phyloP scores from a whole-genome alignment of 23 tunicate genomes.

The Aplidium turbinatum region DNA sequence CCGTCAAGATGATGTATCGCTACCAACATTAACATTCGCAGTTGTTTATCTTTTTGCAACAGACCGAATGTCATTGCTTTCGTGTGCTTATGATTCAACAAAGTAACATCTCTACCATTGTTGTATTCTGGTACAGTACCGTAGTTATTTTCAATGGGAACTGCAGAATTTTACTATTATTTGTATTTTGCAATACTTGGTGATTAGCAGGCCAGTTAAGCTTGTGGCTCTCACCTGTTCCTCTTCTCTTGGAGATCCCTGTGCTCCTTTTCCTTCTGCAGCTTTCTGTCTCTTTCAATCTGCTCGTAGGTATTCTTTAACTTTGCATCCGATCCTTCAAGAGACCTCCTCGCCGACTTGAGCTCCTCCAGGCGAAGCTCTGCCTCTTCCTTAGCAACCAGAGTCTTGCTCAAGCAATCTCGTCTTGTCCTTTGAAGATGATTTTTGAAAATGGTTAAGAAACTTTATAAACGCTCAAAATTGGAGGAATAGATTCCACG shows the following conservation, averaged over 20 bases:
- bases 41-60: too few relatives aligned
- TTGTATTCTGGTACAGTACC: too few relatives aligned
- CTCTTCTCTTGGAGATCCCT: slow-evolving; percentile 59
- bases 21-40: too few relatives aligned
- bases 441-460: not conserved
- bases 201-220: too few relatives aligned
- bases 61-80: too few relatives aligned
- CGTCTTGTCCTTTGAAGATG: slow-evolving; percentile 34
- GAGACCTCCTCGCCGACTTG: slow-evolving; percentile 54
- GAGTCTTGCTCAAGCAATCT: slow-evolving; percentile 49
- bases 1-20: too few relatives aligned
- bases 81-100: too few relatives aligned
- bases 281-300: slow-evolving; percentile 61
- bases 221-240: slow-evolving; percentile 58
- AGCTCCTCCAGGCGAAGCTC: slow-evolving; percentile 60
- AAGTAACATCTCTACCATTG: too few relatives aligned
- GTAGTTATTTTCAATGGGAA: too few relatives aligned
- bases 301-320: slow-evolving; percentile 54
- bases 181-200: too few relatives aligned
- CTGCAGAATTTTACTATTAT: too few relatives aligned
- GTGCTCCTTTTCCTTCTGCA: slow-evolving; percentile 70
- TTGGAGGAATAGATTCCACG: not conserved
- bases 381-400: slow-evolving; percentile 55
- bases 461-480: not conserved
- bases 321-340: slow-evolving; percentile 48